Base-by-base conservation (phyloP, 2,113 vertebrate genomes). In the Spheniscus mendiculus region DNA sequence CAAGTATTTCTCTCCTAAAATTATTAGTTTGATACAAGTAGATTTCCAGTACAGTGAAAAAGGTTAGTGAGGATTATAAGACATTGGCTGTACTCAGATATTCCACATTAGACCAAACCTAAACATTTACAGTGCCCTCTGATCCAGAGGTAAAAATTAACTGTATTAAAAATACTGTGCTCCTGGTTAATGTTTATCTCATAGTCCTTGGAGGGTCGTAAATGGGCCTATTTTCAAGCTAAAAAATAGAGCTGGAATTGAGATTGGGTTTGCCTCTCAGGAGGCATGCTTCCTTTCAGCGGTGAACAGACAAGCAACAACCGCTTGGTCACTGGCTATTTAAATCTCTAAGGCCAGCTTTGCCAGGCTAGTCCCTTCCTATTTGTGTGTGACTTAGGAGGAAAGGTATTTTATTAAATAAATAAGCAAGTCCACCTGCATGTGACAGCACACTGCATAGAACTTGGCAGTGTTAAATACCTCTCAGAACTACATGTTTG, bases 111-210 rank as follows among this genome's bases (percentile, higher is more conserved):
- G 36, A 83, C 13, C 25, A 56, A 79, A 66, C 8, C 2, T 76
- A 42, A 91, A 26, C 10, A 58, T 69, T 49, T 74, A 59, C 23
- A 59, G 13, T n/a, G 16, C 20, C 25, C 22, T 89, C 44, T 74
- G 58, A 71, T 40, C 22, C 61, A 61, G 52, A 90, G 40, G n/a
- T 65, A 94, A 87, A 97, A 87, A 76, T 61, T 69, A 42, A 56
- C 13, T 65, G 3, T 63, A 59, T 71, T 87, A 90, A 92, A 92
- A 74, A 15, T 52, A 34, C 14, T 10, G 19, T 67, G 32, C 15
- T 82, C 30, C 47, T 73, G n/a, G n/a, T 90, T 83, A 78, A 76
- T 45, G 14, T 4, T 93, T 92, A 42, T 59, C 40, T 83, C 12
- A 17, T 29, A 10, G 42, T 74, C 55, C 30, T 74, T 71, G 18